phyloP scores from a whole-genome alignment of 2,888 invertebrate species.

The Amphipyra berbera region DNA sequence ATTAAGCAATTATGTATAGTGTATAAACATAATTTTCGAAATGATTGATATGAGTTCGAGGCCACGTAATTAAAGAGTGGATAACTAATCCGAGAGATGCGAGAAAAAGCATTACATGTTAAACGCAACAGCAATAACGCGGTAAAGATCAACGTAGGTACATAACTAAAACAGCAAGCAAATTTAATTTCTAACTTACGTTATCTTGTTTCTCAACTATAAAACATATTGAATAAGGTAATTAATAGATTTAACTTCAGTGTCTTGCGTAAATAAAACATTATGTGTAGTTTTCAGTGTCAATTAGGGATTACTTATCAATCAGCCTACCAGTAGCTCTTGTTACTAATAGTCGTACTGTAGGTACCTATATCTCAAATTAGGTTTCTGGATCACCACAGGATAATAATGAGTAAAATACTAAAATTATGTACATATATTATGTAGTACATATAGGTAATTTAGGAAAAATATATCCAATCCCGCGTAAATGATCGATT shows the following conservation, averaged over 20 bases:
- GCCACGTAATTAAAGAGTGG: slow-evolving; percentile 40
- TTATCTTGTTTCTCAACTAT: slow-evolving; percentile 38
- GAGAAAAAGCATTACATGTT: slow-evolving; percentile 16
- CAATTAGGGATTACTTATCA: too few relatives aligned
- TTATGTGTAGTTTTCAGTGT: slow-evolving; percentile 10
- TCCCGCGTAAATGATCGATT: too few relatives aligned
- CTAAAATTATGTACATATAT: too few relatives aligned
- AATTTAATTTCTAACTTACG: slow-evolving; percentile 40
- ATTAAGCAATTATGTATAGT: slow-evolving; percentile 60
- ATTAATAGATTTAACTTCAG: slow-evolving; percentile 42
- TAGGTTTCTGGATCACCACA: too few relatives aligned
- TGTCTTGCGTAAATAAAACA: slow-evolving; percentile 45
- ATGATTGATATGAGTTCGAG: slow-evolving; percentile 43
- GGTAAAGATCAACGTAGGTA: slow-evolving; percentile 35
- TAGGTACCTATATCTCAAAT: too few relatives aligned
- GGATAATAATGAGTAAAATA: too few relatives aligned
- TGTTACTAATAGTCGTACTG: too few relatives aligned
- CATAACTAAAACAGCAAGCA: slow-evolving; percentile 34
- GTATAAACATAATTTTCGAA: slow-evolving; percentile 32
- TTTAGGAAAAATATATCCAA: not conserved
- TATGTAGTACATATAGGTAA: too few relatives aligned
- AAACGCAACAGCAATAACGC: slow-evolving; percentile 32
- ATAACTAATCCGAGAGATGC: slow-evolving; percentile 19
- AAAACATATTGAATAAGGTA: slow-evolving; percentile 49
- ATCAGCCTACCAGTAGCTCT: too few relatives aligned